These are phyloP conservation scores for Notarius lentiginosus DNA, from an alignment of 2,113 vertebrate species.

Conservation along the genomic window DNA sequence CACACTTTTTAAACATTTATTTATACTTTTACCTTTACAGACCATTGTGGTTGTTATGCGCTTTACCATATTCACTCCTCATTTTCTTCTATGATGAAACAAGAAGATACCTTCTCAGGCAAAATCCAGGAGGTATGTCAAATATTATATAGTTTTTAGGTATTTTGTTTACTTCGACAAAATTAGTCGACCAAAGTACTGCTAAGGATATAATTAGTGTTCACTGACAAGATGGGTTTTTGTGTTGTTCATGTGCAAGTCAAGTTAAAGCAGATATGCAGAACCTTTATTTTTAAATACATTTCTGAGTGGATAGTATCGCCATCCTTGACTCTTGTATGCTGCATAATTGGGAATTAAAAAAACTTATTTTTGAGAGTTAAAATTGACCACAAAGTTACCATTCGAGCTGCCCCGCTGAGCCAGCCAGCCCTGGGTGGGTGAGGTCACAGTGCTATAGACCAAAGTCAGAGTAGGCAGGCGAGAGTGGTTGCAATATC, in stretches of 20 bases:
- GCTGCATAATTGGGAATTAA: too few relatives aligned
- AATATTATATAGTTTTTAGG: not conserved
- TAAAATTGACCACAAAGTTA: too few relatives aligned
- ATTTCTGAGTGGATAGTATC: too few relatives aligned
- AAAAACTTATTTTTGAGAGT: too few relatives aligned
- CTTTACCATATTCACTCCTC: slow-evolving; percentile 73
- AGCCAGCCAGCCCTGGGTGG: too few relatives aligned
- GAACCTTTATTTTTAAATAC: too few relatives aligned
- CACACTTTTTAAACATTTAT: not conserved
- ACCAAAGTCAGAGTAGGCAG: too few relatives aligned
- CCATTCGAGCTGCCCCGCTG: too few relatives aligned
- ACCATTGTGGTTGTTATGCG: slow-evolving; percentile 77
- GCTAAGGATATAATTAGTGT: not conserved
- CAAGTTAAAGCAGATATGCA: not conserved
- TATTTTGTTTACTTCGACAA: not conserved
- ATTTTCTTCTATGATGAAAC: slow-evolving; percentile 79
- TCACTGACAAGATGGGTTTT: not conserved
- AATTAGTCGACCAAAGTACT: not conserved
- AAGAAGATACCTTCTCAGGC: slow-evolving; percentile 75
- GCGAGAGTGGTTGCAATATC: too few relatives aligned
- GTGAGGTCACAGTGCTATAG: too few relatives aligned
- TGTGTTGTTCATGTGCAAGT: not conserved
- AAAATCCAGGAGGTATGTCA: slow-evolving; percentile 73
- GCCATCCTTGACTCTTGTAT: too few relatives aligned
- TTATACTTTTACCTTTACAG: slow-evolving; percentile 49